A percentile compares a stretch with the other conserved stretches of the same genome.
phyloP scores from a whole-genome alignment of 2,888 invertebrate genomes.

The Aquatica leii region DNA sequence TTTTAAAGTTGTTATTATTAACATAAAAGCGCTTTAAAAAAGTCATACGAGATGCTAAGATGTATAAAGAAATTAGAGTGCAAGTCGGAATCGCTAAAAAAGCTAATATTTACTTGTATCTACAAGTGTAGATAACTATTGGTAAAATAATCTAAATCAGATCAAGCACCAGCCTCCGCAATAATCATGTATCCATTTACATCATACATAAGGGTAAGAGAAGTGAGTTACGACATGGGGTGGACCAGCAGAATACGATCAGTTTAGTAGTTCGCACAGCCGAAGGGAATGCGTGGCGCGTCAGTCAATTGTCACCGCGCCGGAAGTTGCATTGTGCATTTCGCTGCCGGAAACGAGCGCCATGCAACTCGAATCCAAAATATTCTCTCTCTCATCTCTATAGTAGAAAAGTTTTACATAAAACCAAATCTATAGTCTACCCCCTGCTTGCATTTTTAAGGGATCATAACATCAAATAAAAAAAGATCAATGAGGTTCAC shows the following conservation, averaged over 20 bases:
- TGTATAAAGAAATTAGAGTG: no score
- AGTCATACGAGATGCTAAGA: no score
- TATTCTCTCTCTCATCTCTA: constrained; percentile 25
- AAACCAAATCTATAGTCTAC: constrained; percentile 22
- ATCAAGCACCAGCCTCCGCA: constrained; percentile 47
- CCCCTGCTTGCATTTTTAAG: constrained; percentile 11
- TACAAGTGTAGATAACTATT: constrained; percentile 36
- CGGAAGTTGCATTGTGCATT: constrained; percentile 58
- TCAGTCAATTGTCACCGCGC: constrained; percentile 57
- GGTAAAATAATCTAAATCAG: constrained; percentile 49
- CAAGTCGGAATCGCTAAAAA: no score
- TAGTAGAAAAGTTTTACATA: constrained; percentile 31
- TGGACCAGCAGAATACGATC: constrained; percentile 38
- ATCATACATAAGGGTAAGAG: constrained; percentile 30
- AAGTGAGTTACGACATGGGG: constrained; percentile 33
- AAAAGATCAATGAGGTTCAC: constrained; percentile 20
- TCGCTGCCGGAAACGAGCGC: constrained; percentile 60
- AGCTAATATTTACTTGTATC: constrained; percentile 11
- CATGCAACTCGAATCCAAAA: constrained; percentile 54
- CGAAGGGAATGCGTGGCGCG: constrained; percentile 58
- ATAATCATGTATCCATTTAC: constrained; percentile 46
- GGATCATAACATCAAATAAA: constrained; percentile 6
- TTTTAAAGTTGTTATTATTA: no score
- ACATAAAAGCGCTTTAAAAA: no score
- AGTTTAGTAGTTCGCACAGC: constrained; percentile 45